Percentiles rank a stretch among this genome's conserved stretches.
Evolutionary conservation across 1,140 invertebrate genomes (phyloP).

Genomic region (Anoplolepis gracilipes): DNA sequence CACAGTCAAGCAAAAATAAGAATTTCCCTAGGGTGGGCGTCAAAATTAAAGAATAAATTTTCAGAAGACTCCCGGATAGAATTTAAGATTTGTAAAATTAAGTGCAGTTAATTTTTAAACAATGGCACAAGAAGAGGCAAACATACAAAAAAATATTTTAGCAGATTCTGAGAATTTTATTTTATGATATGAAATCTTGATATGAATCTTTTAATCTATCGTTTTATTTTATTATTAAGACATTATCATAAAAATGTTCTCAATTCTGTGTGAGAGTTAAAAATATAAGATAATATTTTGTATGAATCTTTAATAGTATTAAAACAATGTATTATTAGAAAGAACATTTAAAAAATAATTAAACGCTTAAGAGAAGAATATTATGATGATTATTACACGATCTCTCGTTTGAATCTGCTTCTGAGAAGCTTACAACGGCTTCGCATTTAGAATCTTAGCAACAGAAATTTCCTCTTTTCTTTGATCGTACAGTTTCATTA

Average conservation of each 20-base stretch:
- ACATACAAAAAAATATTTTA: background rate
- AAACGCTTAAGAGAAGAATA: background rate
- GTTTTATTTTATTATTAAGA: background rate
- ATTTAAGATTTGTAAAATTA: background rate
- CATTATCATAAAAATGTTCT: background rate
- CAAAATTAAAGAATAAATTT: slow-evolving; percentile 13
- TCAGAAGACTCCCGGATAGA: too few species aligned
- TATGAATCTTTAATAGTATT: background rate
- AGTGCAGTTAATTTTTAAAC: background rate
- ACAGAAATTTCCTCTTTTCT: slow-evolving; percentile 7
- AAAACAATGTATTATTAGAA: background rate
- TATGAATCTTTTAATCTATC: background rate
- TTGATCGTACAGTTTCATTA: slow-evolving; percentile 63
- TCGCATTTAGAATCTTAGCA: slow-evolving; percentile 49
- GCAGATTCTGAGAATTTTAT: background rate
- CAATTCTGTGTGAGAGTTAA: background rate
- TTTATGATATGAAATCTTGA: background rate
- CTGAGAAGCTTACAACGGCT: background rate
- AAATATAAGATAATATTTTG: background rate
- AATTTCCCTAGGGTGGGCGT: background rate
- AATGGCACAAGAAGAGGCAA: background rate
- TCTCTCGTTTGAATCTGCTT: slow-evolving; percentile 23
- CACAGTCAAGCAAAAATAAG: background rate
- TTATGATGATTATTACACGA: slow-evolving; percentile 21
- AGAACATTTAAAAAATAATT: slow-evolving; percentile 14